A percentile compares a stretch with the other conserved stretches of the same genome.
These are phyloP conservation scores for Redunca redunca DNA, from an alignment of 2,113 vertebrate species.

Conservation along the genomic window DNA sequence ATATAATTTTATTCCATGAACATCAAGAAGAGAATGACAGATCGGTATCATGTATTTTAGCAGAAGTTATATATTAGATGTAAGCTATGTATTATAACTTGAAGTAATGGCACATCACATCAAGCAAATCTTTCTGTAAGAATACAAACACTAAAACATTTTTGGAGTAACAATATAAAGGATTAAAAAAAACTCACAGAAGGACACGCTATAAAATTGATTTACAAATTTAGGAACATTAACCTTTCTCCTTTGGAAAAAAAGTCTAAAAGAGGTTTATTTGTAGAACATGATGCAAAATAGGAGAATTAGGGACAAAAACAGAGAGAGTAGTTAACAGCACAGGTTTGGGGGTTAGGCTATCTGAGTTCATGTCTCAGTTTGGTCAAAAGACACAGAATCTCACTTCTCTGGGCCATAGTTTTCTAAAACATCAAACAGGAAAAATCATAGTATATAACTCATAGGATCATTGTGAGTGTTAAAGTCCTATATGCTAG, in stretches of 20 bases:
- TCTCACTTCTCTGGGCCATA: neutral
- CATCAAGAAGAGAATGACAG: neutral
- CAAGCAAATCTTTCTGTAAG: neutral
- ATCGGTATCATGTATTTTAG: neutral
- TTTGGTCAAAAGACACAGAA: neutral
- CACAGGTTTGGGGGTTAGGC: neutral
- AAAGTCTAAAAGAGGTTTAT: neutral
- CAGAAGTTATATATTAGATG: neutral
- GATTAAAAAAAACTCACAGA: neutral
- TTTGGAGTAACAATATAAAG: neutral
- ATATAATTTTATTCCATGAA: neutral
- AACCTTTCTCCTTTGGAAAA: neutral
- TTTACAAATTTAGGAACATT: neutral
- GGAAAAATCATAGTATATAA: neutral
- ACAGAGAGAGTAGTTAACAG: neutral
- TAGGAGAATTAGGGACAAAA: neutral
- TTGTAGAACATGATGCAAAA: neutral
- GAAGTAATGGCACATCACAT: neutral
- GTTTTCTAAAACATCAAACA: neutral
- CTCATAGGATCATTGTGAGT: neutral
- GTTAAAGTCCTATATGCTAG: neutral
- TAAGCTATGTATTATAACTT: neutral
- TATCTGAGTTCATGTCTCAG: too few species aligned
- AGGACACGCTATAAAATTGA: neutral
- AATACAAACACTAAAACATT: neutral